Evolutionary conservation across 2,797 vertebrate genomes (phyloP).

Genomic region (Myotis findleyi): DNA sequence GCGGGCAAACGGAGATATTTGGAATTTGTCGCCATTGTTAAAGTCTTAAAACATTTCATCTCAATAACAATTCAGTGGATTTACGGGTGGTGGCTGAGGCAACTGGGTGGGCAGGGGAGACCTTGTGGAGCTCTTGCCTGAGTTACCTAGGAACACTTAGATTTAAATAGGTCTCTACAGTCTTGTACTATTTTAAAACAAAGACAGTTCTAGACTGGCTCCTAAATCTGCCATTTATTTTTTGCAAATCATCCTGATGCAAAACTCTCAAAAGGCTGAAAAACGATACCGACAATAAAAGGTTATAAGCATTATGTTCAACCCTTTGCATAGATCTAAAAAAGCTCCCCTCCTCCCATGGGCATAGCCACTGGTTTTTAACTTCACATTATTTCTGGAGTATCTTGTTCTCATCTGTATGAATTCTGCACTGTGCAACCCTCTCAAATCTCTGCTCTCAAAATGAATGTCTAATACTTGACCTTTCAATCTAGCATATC

Average conservation of each 20-base stretch:
- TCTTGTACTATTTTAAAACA: neutral
- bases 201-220: neutral
- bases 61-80: neutral
- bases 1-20: neutral
- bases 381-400: neutral
- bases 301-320: neutral
- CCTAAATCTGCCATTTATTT: neutral
- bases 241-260: neutral
- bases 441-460: conserved; percentile 42
- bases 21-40: neutral
- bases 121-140: neutral
- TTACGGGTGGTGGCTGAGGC: neutral
- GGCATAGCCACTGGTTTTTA: neutral
- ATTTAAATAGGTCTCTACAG: neutral
- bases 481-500: conserved; percentile 78
- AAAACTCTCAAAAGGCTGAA: neutral
- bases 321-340: neutral
- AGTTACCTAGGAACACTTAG: neutral
- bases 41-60: conserved; percentile 12
- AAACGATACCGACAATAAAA: neutral
- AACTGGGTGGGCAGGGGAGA: neutral
- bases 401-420: neutral
- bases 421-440: conserved; percentile 38
- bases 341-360: neutral
- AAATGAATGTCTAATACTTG: conserved; percentile 72